These are phyloP conservation scores for Schizotus pectinicornis DNA, from an alignment of 2,888 invertebrate genomes.

Conservation along the genomic window DNA sequence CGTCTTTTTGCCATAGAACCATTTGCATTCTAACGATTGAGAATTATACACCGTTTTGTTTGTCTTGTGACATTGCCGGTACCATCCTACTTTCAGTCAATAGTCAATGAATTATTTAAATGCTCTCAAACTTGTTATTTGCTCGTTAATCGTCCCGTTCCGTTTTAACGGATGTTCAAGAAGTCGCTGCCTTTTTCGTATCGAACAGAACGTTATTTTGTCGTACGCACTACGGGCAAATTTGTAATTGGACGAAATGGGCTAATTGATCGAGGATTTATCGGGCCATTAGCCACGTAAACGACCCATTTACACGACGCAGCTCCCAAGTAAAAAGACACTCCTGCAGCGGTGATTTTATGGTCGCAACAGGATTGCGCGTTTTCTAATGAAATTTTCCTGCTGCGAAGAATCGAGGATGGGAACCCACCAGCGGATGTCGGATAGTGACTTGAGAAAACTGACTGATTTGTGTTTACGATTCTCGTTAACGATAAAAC, in stretches of 20 bases:
- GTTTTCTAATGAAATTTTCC: background rate
- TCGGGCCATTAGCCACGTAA: background rate
- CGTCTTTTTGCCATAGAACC: constrained; percentile 4
- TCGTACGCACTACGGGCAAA: background rate
- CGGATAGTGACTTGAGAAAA: no score
- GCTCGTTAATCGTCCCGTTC: constrained; percentile 22
- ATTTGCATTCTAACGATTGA: constrained; percentile 8
- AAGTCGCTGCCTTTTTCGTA: background rate
- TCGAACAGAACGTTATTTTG: background rate
- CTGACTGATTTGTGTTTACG: no score
- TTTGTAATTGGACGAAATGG: constrained; percentile 2
- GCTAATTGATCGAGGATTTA: constrained; percentile 3
- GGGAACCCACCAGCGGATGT: no score
- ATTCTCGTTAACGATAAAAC: no score
- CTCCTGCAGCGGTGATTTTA: background rate
- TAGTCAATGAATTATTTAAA: constrained; percentile 14
- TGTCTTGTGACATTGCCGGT: constrained; percentile 14
- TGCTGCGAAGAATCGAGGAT: no score
- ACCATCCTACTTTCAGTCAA: constrained; percentile 12
- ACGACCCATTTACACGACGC: background rate
- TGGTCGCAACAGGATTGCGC: background rate
- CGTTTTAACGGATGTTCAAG: constrained; percentile 24
- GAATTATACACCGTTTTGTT: constrained; percentile 20
- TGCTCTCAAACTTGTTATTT: constrained; percentile 8
- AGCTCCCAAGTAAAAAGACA: background rate